Base-by-base conservation (phyloP, 2,888 invertebrate genomes). In the Nudaria mundana region DNA sequence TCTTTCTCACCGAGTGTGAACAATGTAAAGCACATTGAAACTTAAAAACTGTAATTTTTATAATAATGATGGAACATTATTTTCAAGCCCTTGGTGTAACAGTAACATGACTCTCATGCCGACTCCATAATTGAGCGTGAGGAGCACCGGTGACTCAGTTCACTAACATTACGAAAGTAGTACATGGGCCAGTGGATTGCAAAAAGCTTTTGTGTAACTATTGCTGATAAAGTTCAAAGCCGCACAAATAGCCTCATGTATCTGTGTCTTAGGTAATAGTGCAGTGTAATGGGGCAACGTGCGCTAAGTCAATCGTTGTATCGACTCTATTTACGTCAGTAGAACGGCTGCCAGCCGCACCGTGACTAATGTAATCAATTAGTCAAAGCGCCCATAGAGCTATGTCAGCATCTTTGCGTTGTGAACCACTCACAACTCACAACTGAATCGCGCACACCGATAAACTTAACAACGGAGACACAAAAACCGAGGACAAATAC, bases 321-420 rank as follows among this genome's bases (percentile, higher is more conserved):
- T 65, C 58, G 68, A 60, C 72, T 74, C 75, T 83, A 83, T 86
- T 83, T 85, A 73, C 76, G 82, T 79, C 67, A 69, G 57, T 68
- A 56, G 63, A 63, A 53, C 64, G 66, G 60, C 63, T 66, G 73
- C 66, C 71, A 64, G 73, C 61, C 63, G 63, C 60, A 56, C 49
- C 56, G 70, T 73, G 75, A 75, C 71, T 78, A 77, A 82, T 78
- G 80, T 78, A 75, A 80, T 77, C 81, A 82, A 83, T 83, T 81
- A 82, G 78, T 81, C 81, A 79, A 81, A 68, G 65, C 65, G 64
- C 71, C 70, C 70, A 71, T 73, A 81, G 61, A 66, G 73, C 71
- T 54, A 56, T 71, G 72, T 78, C 79, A 79, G 79, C 75, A 71
- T 75, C 68, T 69, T 61, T 57, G 33, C 62, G 52, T 56, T 48